These are phyloP conservation scores for Aepyceros melampus DNA, from an alignment of 2,113 vertebrate species.

Conservation along the genomic window DNA sequence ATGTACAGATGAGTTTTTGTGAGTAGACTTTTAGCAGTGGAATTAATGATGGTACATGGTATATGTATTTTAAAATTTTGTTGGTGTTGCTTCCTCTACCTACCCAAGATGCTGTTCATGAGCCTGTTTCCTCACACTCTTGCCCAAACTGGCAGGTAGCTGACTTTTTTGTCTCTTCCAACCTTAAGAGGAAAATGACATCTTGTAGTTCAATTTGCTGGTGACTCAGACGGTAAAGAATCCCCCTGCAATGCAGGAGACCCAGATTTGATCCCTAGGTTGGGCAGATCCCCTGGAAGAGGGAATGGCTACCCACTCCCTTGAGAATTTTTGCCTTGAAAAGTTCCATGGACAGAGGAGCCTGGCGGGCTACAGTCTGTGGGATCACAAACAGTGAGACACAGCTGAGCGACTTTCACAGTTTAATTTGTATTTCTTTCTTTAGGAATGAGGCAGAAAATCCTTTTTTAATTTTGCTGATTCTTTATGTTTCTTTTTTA, in stretches of 20 bases:
- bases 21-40: background rate
- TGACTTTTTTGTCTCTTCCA: background rate
- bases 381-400: background rate
- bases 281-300: background rate
- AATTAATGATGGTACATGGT: background rate
- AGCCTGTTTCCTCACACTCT: background rate
- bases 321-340: background rate
- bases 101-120: background rate
- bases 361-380: background rate
- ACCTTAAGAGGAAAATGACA: background rate
- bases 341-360: background rate
- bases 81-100: background rate
- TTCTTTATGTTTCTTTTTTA: background rate
- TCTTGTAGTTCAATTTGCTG: background rate
- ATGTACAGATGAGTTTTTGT: background rate
- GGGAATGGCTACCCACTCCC: background rate
- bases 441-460: background rate
- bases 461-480: background rate
- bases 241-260: background rate
- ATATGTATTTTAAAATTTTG: background rate
- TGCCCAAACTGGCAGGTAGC: background rate
- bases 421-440: background rate
- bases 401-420: background rate
- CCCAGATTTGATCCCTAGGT: background rate
- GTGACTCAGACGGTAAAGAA: background rate